Percentiles rank a stretch among this genome's conserved stretches.
Evolutionary conservation across 23 tunicate species (phyloP).

Genomic region (Styela plicata): DNA sequence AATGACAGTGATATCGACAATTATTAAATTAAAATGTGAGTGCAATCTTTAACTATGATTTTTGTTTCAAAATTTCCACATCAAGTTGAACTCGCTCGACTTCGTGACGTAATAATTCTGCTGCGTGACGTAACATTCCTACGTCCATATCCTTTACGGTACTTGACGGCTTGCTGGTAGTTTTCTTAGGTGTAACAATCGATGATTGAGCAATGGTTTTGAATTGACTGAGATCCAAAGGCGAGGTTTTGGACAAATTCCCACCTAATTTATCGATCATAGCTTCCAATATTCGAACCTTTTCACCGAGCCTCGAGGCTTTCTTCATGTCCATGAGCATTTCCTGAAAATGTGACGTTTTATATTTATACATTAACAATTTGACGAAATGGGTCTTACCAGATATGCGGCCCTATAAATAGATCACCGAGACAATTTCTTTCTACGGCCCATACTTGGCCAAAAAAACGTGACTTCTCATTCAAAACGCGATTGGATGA

Average conservation of each 20-base stretch:
- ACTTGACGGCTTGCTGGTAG: not conserved
- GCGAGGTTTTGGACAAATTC: not conserved
- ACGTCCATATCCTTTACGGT: not conserved
- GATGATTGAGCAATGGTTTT: not conserved
- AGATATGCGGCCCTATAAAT: too few relatives aligned
- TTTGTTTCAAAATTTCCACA: constrained; percentile 30
- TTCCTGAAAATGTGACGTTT: constrained; percentile 44
- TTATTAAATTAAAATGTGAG: not conserved
- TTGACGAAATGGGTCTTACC: too few relatives aligned
- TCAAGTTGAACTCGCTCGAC: constrained; percentile 76
- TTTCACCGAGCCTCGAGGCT: constrained; percentile 39
- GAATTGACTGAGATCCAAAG: not conserved
- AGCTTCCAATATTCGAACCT: constrained; percentile 56
- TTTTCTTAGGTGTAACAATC: not conserved
- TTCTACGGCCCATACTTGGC: too few relatives aligned
- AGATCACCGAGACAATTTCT: too few relatives aligned
- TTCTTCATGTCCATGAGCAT: constrained; percentile 73
- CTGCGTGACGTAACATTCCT: constrained; percentile 33
- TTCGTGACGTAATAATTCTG: constrained; percentile 50
- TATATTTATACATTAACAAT: too few relatives aligned
- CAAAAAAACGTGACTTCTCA: too few relatives aligned
- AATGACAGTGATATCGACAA: not conserved
- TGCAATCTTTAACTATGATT: not conserved
- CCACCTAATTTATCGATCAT: constrained; percentile 49
- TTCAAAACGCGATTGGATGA: too few relatives aligned